A percentile compares a stretch with the other conserved stretches of the same genome.
Evolutionary conservation across 2,797 vertebrate species (phyloP).

Genomic region (Onychomys torridus): DNA sequence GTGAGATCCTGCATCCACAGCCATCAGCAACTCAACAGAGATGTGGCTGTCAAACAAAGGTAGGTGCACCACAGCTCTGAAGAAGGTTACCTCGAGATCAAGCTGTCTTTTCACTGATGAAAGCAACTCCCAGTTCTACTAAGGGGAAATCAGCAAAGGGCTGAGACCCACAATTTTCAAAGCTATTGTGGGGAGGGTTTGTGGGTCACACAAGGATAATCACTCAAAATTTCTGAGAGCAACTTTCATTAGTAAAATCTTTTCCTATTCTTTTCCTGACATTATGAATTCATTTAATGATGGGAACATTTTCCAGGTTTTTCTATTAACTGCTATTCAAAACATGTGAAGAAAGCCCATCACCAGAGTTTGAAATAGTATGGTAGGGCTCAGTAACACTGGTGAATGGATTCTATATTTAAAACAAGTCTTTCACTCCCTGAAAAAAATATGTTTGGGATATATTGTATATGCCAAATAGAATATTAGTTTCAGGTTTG

Average conservation of each 20-base stretch:
- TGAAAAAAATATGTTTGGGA: not conserved
- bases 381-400: not conserved
- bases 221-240: constrained; percentile 79
- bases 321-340: constrained; percentile 63
- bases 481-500: not conserved
- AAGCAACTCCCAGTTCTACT: constrained; percentile 83
- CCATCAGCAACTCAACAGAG: constrained; percentile 81
- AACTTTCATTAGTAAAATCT: constrained; percentile 79
- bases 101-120: constrained; percentile 86
- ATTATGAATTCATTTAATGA: constrained; percentile 76
- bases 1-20: constrained; percentile 78
- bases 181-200: constrained; percentile 68
- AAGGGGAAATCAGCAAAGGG: constrained; percentile 67
- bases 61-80: constrained; percentile 85
- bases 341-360: not conserved
- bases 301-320: constrained; percentile 42
- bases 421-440: not conserved
- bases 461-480: not conserved
- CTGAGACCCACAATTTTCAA: constrained; percentile 72
- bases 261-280: constrained; percentile 71
- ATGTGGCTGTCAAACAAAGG: constrained; percentile 74
- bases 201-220: constrained; percentile 77
- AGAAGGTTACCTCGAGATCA: constrained; percentile 88
- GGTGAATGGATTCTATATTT: not conserved
- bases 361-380: not conserved